Base-by-base conservation (phyloP, 2,797 vertebrate species). In the Prunella strophiata region DNA sequence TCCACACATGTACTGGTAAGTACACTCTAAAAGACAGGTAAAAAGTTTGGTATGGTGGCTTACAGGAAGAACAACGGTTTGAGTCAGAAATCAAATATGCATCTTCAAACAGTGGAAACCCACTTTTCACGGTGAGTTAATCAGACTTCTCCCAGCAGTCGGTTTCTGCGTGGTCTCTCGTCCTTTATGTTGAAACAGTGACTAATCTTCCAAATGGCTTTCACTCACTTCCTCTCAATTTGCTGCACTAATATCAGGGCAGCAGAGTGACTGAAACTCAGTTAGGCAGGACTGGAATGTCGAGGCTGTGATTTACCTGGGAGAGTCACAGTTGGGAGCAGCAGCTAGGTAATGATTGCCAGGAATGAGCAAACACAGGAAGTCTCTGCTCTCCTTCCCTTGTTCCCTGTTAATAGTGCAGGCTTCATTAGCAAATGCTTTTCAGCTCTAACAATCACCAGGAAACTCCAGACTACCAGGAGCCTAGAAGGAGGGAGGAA, bases 361-460 rank as follows among this genome's bases (percentile, higher is more conserved):
- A 95, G 68, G 88, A 96, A 88, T 72, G 62, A 85, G 83, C 73
- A 88, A 91, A 85, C 78, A 91, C 34, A 27, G 81, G 65, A 89
- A 89, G 45, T 45, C 67, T 80, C 79, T 7, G 13, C 65, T 91
- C 50, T 34, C 58, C 29, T 79, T 87, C 71, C 78, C 83, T 80
- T 75, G 52, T 36, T 93, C 91, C 74, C 72, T 68, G 50, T 32
- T 85, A 94, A 94, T 45, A 93, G 43, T 10, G 42, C 54, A 78
- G 61, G 65, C 70, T 88, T 91, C 78, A 50, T 89, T 38, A 86
- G 77, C 72, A 81, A 91, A 89, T 74, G 66, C 52, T 94, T 90
- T 80, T 76, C 89, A 87, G 76, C 25, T 88, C 83, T 45, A 89
- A 61, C 51, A 92, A 91, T 54, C 65, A 82, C 72, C 61, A 85